phyloP scores from a whole-genome alignment of 2,888 invertebrate species.

The Odontothrips loti region DNA sequence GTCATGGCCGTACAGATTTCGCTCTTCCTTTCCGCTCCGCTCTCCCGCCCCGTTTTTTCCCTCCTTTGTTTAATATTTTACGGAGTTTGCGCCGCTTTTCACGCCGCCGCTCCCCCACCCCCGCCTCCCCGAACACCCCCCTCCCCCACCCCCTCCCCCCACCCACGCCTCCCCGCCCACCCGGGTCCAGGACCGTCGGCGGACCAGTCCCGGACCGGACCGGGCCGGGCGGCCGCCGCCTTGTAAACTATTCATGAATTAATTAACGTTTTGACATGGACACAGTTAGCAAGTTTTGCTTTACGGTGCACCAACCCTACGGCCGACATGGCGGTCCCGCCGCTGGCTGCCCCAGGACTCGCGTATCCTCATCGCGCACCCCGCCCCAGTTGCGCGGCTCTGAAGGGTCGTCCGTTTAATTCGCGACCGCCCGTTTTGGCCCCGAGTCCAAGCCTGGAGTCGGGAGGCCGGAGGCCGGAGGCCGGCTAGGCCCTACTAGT shows the following conservation, averaged over 20 bases:
- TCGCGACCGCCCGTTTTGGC: too few species aligned
- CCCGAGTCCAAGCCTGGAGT: too few species aligned
- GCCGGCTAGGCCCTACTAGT: too few species aligned
- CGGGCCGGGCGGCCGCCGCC: background rate
- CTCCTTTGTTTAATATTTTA: background rate
- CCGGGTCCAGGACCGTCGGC: too few species aligned
- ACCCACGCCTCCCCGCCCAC: too few species aligned
- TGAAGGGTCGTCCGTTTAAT: too few species aligned
- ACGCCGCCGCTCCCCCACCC: background rate
- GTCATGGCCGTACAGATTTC: too few species aligned
- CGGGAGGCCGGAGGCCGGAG: too few species aligned
- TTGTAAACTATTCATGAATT: constrained; percentile 27
- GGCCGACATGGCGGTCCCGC: background rate
- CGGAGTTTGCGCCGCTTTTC: background rate
- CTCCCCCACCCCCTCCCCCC: background rate
- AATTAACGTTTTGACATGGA: constrained; percentile 26
- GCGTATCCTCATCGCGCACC: too few species aligned
- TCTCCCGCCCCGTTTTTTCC: background rate
- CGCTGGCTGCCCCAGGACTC: too few species aligned
- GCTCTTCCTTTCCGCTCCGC: background rate
- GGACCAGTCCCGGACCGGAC: background rate
- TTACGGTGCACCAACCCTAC: background rate
- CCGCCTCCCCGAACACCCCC: background rate
- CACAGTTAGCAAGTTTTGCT: constrained; percentile 20
- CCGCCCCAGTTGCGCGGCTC: too few species aligned